A percentile compares a stretch with the other conserved stretches of the same genome.
Conservation (phyloP, 1,140 invertebrate species). For the Ceratina japonica region DNA sequence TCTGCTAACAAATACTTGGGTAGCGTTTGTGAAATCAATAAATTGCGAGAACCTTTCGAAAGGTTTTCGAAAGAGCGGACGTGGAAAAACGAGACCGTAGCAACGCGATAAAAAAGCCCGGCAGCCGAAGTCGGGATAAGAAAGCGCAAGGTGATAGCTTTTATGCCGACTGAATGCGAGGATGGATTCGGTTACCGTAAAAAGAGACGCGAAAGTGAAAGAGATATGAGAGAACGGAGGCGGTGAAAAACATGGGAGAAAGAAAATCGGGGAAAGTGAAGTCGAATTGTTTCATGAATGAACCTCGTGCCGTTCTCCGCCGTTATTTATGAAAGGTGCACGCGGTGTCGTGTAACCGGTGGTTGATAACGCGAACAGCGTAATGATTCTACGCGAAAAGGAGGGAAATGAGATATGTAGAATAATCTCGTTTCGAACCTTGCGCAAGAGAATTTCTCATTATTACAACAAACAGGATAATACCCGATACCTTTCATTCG, state of each 20-base stretch:
- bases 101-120: constrained; percentile 1
- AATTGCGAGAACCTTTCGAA: neutral
- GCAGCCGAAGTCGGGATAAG: neutral
- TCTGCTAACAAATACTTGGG: no score
- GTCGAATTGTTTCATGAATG: constrained; percentile 20
- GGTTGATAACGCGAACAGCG: neutral
- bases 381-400: no score
- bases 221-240: neutral
- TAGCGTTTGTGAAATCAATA: neutral
- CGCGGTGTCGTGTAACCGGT: neutral
- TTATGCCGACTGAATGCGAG: constrained; percentile 30
- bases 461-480: no score
- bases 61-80: neutral
- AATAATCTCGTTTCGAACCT: no score
- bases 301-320: neutral
- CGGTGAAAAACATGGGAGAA: constrained; percentile 5
- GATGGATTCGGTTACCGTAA: constrained; percentile 28
- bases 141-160: constrained; percentile 39
- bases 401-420: no score
- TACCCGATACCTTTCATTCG: no score
- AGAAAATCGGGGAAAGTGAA: neutral
- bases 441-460: no score
- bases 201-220: constrained; percentile 30
- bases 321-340: neutral
- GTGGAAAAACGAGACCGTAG: constrained; percentile 1